These are phyloP conservation scores for Oopsacas minuta DNA, from an alignment of 37 sponge, comb jelly and placozoan genomes.

Conservation along the genomic window DNA sequence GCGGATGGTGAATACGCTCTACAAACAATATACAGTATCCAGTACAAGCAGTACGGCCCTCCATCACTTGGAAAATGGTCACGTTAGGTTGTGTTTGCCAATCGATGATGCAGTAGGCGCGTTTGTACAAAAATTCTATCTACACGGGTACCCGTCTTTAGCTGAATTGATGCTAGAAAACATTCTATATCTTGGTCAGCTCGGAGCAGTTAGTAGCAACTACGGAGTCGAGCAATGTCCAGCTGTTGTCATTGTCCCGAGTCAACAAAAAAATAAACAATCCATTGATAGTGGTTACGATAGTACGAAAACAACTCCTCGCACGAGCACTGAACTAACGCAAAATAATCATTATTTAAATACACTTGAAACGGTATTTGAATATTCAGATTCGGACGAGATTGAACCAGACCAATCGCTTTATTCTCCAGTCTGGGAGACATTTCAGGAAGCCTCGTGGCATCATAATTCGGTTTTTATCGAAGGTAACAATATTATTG, in stretches of 20 bases:
- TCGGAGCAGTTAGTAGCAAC: not conserved
- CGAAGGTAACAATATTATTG: not conserved
- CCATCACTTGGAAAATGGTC: not conserved
- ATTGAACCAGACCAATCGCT: not conserved
- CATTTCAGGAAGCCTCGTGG: not conserved
- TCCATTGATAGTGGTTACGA: not conserved
- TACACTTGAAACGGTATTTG: not conserved
- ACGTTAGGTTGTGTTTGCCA: not conserved
- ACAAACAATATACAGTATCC: not conserved
- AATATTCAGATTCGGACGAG: not conserved
- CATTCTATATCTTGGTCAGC: not conserved
- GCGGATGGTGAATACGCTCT: not conserved
- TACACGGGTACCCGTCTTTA: not conserved
- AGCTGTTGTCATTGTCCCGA: not conserved
- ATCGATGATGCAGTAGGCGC: not conserved
- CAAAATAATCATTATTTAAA: not conserved
- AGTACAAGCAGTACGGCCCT: not conserved
- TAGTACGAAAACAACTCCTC: not conserved
- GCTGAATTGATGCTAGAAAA: slow-evolving; percentile 1
- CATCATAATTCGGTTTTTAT: not conserved
- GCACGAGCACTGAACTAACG: not conserved
- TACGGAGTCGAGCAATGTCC: not conserved
- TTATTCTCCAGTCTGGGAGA: not conserved
- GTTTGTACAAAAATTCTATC: not conserved
- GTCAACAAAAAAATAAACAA: not conserved